Evolutionary conservation across 2,888 invertebrate species (phyloP), one percentile per base, ranked within the genome.

Genomic region (Calameuta filiformis): DNA sequence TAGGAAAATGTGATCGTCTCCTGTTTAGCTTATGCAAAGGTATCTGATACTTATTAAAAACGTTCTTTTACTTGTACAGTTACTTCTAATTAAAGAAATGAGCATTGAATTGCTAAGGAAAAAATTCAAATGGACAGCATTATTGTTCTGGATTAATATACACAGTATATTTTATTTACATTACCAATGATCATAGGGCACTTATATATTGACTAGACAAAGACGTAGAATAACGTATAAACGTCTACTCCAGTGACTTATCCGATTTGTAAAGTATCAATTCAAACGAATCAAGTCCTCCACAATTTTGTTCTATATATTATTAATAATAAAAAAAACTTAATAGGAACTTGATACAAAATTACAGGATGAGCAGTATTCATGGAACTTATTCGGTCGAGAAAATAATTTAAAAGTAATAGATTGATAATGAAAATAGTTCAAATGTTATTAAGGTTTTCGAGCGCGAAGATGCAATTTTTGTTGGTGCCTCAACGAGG

Each of bases 101-200:
- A 56, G 23, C 23, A 56, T 56, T 56, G 3, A 23, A 71, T 71
- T 30, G 23, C 71, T 71, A 71, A 30, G 30, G 71, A 71, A 31
- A 71, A 33, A 23, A 34, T 71, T 71, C 12, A 71, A 30, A 71
- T 56, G 2, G 23, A 56, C 23, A 23, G 9, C 9, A 9, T 56
- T 56, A 56, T 23, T 40, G 15, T 40, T 56, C 23, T 56, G 23
- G 56, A 56, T 23, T 74, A 23, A 30, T 74, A 31, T 74, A 74
- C 34, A 74, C n/a, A 34, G n/a, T 34, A 30, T 74, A 33, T 74
- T 74, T 74, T 74, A 74, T 35, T 74, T 33, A 35, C 74, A 30
- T 11, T 35, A 34, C 23, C 30, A 74, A 74, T 34, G 23, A 56
- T 23, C 23, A 56, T 9, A 56, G 23, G 56, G 56, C 2, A 56